These are phyloP conservation scores for Limosa lapponica DNA, from an alignment of 2,797 vertebrate species.

Conservation along the genomic window DNA sequence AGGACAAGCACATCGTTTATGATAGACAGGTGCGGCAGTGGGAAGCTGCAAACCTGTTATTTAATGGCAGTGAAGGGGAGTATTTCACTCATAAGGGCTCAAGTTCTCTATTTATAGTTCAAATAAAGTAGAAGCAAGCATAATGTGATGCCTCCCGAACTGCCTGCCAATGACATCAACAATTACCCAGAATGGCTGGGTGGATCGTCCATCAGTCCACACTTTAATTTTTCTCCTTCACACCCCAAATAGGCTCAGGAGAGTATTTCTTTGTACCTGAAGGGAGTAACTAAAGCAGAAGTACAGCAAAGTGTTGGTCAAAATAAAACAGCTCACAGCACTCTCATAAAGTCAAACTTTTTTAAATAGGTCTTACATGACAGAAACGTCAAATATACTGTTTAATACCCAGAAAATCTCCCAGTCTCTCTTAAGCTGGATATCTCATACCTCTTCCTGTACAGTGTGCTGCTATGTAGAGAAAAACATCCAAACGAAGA, in stretches of 20 bases:
- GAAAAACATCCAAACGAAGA: neutral
- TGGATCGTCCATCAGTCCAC: neutral
- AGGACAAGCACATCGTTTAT: neutral
- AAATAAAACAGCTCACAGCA: neutral
- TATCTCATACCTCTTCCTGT: neutral
- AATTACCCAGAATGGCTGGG: neutral
- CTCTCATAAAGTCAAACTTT: neutral
- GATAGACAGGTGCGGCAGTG: neutral
- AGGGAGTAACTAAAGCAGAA: neutral
- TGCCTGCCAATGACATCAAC: neutral
- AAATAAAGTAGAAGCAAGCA: conserved; percentile 4
- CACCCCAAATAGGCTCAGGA: neutral
- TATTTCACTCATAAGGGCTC: neutral
- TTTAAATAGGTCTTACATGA: neutral
- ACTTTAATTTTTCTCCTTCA: neutral
- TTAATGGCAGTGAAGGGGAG: neutral
- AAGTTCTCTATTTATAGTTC: conserved; percentile 13
- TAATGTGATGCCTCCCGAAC: neutral
- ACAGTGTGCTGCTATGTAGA: neutral
- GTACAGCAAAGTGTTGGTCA: neutral
- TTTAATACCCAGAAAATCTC: neutral
- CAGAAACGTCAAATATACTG: neutral
- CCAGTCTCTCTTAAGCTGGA: neutral
- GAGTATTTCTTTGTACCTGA: neutral
- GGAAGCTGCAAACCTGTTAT: neutral